These are phyloP conservation scores for Rhaphigaster nebulosa DNA, from an alignment of 2,888 invertebrate genomes.

Conservation along the genomic window DNA sequence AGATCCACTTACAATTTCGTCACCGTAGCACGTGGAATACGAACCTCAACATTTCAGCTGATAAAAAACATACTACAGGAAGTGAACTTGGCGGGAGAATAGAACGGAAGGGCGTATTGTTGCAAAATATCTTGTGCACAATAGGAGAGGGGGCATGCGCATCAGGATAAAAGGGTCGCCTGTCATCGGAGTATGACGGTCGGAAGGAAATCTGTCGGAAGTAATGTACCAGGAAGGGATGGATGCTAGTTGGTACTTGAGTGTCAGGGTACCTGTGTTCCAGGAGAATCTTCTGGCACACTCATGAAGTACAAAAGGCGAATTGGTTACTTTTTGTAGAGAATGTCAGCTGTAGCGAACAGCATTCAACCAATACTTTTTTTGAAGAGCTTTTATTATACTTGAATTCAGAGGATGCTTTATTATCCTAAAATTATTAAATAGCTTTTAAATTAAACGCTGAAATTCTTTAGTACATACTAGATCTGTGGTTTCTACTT, in stretches of 20 bases:
- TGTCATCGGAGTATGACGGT: constrained; percentile 27
- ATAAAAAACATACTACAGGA: constrained; percentile 45
- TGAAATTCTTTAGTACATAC: too few species aligned
- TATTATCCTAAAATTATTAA: too few species aligned
- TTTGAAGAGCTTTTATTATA: neutral
- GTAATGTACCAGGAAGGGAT: constrained; percentile 1
- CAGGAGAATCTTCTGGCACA: neutral
- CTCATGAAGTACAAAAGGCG: neutral
- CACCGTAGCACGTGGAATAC: neutral
- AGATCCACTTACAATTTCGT: neutral
- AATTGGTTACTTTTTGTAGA: neutral
- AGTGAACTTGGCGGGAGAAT: constrained; percentile 22
- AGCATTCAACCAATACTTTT: neutral
- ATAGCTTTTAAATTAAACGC: too few species aligned
- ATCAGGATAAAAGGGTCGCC: neutral
- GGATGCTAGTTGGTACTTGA: neutral
- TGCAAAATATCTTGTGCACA: neutral
- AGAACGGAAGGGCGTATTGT: constrained; percentile 21
- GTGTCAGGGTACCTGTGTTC: neutral
- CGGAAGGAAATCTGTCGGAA: constrained; percentile 9
- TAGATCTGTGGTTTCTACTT: too few species aligned
- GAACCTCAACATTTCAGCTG: constrained; percentile 6
- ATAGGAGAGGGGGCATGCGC: constrained; percentile 14
- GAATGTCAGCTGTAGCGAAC: neutral
- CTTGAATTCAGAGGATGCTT: too few species aligned